Base-by-base conservation (phyloP, 1,140 invertebrate genomes). In the Aphelinus atriplicis region DNA sequence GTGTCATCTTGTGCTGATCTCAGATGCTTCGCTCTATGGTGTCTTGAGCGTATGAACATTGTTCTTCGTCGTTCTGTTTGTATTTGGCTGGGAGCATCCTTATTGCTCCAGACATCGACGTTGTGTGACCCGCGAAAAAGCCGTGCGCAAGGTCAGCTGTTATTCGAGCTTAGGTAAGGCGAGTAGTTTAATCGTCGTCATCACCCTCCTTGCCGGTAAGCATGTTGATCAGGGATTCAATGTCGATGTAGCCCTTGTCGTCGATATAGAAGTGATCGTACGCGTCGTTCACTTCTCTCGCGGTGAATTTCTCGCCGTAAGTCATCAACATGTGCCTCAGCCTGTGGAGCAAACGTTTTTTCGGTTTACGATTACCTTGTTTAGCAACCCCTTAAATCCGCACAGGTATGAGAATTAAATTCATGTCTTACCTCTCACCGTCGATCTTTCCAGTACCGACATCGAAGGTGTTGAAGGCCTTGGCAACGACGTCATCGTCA, bases 381-480 rank as follows among this genome's bases (percentile, higher is more conserved):
- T 53, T 4, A 53, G 51, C 4, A 26, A 26, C 0, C 26, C 26
- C 26, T 0, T 26, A 26, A 26, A 26, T 26, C 26, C 26, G 26
- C 26, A 26, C 26, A 26, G 26, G 26, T 26, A 26, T 26, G 26
- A 26, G 26, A 26, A 26, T 26, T 0, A 26, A 26, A 26, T 26
- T 26, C 26, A 3, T 48, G n/a, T 80, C 86, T 87, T 87, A 92
- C 91, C 89, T 93, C 86, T 96, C 94, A 78, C 93, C 92, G 89
- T 96, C 93, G 87, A 96, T 96, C 90, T 93, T 93, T 87, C 95
- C 95, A 77, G 93, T 92, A 3, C 77, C 71, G 51, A 94, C 92
- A 88, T 99, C 97, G 90, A 98, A 99, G 89, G 96, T 94, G 88
- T 93, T 94, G 92, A 99, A 99, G 82, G 97, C 97, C 85, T 94